Conservation (phyloP, 2,797 vertebrate species). For the Gouania willdenowi region DNA sequence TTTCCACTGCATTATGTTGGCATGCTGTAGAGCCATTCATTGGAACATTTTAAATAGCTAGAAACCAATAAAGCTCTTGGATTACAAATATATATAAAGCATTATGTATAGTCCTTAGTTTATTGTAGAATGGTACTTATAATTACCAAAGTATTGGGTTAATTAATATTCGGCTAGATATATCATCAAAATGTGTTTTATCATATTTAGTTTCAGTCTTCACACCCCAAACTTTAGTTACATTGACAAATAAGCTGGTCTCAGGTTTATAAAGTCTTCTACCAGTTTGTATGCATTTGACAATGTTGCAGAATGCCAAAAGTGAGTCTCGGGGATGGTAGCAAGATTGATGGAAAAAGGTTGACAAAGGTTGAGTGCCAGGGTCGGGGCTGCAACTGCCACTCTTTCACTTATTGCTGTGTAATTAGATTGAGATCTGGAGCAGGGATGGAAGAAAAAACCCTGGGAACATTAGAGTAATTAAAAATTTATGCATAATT, state of each 20-base stretch:
- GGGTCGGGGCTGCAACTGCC: constrained; percentile 70
- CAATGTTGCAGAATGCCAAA: constrained; percentile 61
- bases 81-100: no score
- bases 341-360: constrained; percentile 76
- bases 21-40: no score
- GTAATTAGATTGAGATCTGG: constrained; percentile 83
- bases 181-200: no score
- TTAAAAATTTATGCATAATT: constrained; percentile 87
- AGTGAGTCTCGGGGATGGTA: constrained; percentile 46
- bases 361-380: constrained; percentile 58
- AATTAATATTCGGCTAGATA: no score
- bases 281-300: constrained; percentile 60
- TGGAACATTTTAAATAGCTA: no score
- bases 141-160: no score
- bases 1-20: no score
- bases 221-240: no score
- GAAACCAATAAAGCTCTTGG: no score
- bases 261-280: constrained; percentile 8
- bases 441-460: constrained; percentile 64
- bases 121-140: no score
- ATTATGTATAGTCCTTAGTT: no score
- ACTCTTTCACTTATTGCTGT: constrained; percentile 74
- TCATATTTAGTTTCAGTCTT: no score
- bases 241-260: constrained; percentile 36
- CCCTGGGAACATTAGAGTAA: constrained; percentile 82